These are phyloP conservation scores for Halictus quadricinctus DNA, from an alignment of 2,888 invertebrate genomes.

Conservation along the genomic window DNA sequence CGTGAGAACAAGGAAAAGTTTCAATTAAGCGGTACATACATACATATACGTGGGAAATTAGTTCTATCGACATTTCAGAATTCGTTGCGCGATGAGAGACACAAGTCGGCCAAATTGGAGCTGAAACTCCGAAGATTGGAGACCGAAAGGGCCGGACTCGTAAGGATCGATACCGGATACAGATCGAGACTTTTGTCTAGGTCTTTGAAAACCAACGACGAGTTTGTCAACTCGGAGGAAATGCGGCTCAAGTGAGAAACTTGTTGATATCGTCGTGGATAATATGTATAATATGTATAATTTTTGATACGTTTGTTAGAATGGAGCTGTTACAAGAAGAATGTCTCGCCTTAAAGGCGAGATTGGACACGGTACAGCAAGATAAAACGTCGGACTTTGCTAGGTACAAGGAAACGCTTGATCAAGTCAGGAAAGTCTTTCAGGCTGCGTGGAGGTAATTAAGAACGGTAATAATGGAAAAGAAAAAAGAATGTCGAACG, in stretches of 20 bases:
- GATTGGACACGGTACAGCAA: constrained; percentile 86
- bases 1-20: constrained; percentile 55
- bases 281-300: neutral
- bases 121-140: constrained; percentile 84
- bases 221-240: constrained; percentile 78
- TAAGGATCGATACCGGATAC: constrained; percentile 76
- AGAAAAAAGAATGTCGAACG: neutral
- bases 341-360: constrained; percentile 86
- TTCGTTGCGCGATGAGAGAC: constrained; percentile 82
- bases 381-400: constrained; percentile 86
- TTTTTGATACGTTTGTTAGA: constrained; percentile 67
- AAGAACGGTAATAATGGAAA: neutral
- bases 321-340: constrained; percentile 87
- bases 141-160: constrained; percentile 83
- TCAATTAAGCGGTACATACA: neutral
- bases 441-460: constrained; percentile 83
- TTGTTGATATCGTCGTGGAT: neutral
- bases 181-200: constrained; percentile 74
- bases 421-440: constrained; percentile 85
- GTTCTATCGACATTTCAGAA: constrained; percentile 71
- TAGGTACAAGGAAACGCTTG: constrained; percentile 84
- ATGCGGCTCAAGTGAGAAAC: constrained; percentile 70
- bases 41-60: neutral
- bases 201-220: constrained; percentile 79
- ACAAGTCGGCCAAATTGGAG: constrained; percentile 85